These are phyloP conservation scores for Syngnathus floridae DNA, from an alignment of 2,113 vertebrate species.

Conservation along the genomic window DNA sequence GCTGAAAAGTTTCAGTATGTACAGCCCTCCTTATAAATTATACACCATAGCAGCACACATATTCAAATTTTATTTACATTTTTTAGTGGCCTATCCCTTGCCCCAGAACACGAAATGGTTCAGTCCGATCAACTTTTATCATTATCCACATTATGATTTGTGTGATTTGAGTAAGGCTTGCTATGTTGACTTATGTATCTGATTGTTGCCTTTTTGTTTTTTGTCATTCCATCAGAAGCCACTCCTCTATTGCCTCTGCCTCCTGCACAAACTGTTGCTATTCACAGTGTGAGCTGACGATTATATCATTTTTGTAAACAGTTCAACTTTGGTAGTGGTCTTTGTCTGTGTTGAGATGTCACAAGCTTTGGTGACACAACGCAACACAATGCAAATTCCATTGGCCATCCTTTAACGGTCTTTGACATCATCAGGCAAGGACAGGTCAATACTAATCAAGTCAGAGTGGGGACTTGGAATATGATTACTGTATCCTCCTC, in stretches of 20 bases:
- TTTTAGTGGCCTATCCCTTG: not conserved
- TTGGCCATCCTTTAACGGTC: conserved; percentile 34
- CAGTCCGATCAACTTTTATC: no score
- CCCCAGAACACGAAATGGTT: no score
- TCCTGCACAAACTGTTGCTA: no score
- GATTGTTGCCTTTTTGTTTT: no score
- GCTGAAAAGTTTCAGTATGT: no score
- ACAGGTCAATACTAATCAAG: conserved; percentile 74
- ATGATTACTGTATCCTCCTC: conserved; percentile 56
- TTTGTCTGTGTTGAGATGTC: not conserved
- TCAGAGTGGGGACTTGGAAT: conserved; percentile 58
- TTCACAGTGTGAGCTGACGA: no score
- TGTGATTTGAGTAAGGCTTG: no score
- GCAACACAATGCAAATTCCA: conserved; percentile 36
- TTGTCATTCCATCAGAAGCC: no score
- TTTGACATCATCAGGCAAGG: conserved; percentile 58
- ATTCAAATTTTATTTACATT: not conserved
- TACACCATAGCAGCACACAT: not conserved
- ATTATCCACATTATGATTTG: no score
- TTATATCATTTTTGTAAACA: not conserved
- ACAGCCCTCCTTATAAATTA: not conserved
- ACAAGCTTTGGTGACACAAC: conserved; percentile 28
- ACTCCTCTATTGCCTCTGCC: no score
- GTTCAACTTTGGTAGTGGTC: not conserved
- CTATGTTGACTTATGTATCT: no score